A percentile compares a stretch with the other conserved stretches of the same genome.
These are phyloP conservation scores for Heliornis fulica DNA, from an alignment of 2,113 vertebrate genomes.

Conservation along the genomic window DNA sequence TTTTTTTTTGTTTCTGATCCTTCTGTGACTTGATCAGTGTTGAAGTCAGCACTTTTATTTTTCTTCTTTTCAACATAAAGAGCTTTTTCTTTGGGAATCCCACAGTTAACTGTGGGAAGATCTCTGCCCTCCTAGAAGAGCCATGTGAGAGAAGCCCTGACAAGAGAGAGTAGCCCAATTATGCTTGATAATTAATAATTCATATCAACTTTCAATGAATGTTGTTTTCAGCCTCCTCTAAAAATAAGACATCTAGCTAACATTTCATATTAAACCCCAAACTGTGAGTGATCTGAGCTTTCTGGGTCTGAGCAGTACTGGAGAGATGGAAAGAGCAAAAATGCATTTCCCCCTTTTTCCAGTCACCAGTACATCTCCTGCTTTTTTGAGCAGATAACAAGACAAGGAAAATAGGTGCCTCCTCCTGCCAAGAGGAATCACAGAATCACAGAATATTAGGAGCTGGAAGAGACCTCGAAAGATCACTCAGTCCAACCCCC, in stretches of 20 bases:
- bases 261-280: neutral
- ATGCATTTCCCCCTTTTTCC: neutral
- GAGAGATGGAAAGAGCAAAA: neutral
- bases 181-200: neutral
- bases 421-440: neutral
- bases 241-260: neutral
- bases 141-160: neutral
- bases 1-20: neutral
- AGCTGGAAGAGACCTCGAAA: no score
- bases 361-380: neutral
- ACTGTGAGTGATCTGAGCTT: neutral
- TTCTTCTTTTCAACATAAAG: neutral
- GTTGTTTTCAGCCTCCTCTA: neutral
- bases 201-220: neutral
- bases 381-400: neutral
- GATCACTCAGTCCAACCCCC: no score
- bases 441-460: no score
- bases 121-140: neutral
- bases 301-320: neutral
- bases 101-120: slow-evolving; percentile 6
- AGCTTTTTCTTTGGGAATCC: neutral
- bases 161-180: neutral
- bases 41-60: slow-evolving; percentile 32
- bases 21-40: neutral
- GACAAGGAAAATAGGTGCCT: neutral